Evolutionary conservation across 1,140 invertebrate genomes (phyloP).

Genomic region (Papilio dardanus): DNA sequence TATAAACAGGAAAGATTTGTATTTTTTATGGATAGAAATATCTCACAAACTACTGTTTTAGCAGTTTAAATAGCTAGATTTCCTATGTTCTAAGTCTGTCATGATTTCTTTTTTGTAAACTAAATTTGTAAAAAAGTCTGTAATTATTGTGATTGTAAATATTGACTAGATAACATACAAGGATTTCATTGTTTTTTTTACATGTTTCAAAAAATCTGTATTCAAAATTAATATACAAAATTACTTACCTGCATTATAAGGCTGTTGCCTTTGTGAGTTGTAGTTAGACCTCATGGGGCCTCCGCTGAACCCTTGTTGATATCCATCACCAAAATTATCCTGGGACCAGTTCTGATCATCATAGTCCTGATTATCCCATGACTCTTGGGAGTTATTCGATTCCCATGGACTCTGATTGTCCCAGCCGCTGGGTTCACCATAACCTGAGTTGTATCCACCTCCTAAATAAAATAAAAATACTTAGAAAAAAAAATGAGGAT

Average conservation of each 20-base stretch:
- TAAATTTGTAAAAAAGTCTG: no score
- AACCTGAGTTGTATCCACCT: constrained; percentile 59
- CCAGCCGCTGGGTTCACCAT: constrained; percentile 69
- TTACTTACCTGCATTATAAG: constrained; percentile 84
- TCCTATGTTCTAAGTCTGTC: no score
- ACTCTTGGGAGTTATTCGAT: constrained; percentile 77
- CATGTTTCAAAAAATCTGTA: background rate
- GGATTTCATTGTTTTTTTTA: no score
- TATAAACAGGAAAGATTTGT: no score
- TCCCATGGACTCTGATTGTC: constrained; percentile 78
- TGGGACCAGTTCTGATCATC: constrained; percentile 83
- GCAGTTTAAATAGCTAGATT: no score
- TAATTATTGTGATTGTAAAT: background rate
- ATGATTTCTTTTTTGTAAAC: no score
- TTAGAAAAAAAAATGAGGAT: background rate
- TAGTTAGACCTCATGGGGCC: constrained; percentile 88
- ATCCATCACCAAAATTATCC: constrained; percentile 88
- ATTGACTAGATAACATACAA: no score
- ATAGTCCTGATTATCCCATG: constrained; percentile 82
- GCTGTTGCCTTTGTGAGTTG: constrained; percentile 84
- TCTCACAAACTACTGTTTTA: no score
- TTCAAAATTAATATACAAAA: no score
- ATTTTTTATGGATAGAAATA: no score
- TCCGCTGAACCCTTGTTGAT: constrained; percentile 89
- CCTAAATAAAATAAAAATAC: constrained; percentile 30